Evolutionary conservation across 92 coral and sea anemone species (phyloP), one percentile per base, ranked within the genome.

Genomic region (Plumapathes pennacea): DNA sequence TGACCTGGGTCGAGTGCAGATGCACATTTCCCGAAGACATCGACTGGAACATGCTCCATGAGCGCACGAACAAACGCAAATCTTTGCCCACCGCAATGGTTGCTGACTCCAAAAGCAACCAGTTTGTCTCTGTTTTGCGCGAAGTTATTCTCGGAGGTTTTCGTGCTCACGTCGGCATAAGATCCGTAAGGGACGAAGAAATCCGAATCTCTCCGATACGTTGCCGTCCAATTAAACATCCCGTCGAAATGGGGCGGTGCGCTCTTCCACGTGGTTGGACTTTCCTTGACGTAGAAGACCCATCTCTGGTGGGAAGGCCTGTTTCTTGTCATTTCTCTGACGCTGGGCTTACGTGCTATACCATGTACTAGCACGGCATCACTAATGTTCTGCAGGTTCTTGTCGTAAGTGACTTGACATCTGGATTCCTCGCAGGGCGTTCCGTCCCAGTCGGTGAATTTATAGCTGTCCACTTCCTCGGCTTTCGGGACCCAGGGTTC

Each of bases 181-280:
- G 46, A 55, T 55, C 62, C 61, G 42, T 54, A 54, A 34, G 61
- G 61, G n/a, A 54, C 61, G 1, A 32, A 54, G 24, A 54, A 54
- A 46, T 55, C 62, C 7, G 62, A 34, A 55, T 55, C 62, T 55
- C 25, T 32, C 31, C 62, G 37, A 25, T 55, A 55, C 1, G 62
- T 34, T 3, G 62, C 62, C 15, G 62, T 55, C 62, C 62, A 55
- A 32, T 55, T 55, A 13, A 30, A 55, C 18, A 55, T 26, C 1
- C 62, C 46, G 15, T 55, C 25, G 23, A 34, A 19, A 1, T 20
- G 29, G 21, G 46, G 5, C 9, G 9, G 11, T 2, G 23, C 27
- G 22, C 46, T 46, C n/a, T n/a, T n/a, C n/a, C n/a, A n/a, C n/a
- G n/a, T n/a, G n/a, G n/a, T n/a, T 4, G 62, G 62, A 21, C 28